phyloP scores from a whole-genome alignment of 2,797 vertebrate species.

The Crenichthys baileyi region DNA sequence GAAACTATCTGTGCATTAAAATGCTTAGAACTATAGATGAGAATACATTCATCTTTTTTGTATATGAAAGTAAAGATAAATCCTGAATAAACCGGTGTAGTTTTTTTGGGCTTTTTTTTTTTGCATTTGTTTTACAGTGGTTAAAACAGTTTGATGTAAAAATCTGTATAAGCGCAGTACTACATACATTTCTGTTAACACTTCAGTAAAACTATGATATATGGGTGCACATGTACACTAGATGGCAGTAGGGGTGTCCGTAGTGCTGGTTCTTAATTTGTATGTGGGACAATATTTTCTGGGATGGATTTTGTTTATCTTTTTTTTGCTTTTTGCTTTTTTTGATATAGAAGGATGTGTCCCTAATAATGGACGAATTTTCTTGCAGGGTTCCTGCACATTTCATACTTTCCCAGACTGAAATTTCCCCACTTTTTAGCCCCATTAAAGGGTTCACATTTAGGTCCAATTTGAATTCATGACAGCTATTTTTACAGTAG shows the following conservation, averaged over 20 bases:
- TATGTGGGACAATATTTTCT: background rate
- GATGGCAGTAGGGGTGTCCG: slow-evolving; percentile 60
- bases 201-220: background rate
- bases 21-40: slow-evolving; percentile 81
- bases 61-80: slow-evolving; percentile 82
- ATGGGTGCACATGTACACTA: slow-evolving; percentile 50
- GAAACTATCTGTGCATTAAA: slow-evolving; percentile 69
- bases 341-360: no score
- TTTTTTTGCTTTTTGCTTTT: background rate
- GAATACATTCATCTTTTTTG: slow-evolving; percentile 79
- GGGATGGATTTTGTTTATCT: background rate
- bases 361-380: background rate
- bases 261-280: slow-evolving; percentile 2
- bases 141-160: background rate
- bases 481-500: background rate
- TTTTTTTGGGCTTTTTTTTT: slow-evolving; percentile 9
- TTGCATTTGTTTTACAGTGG: background rate
- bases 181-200: background rate
- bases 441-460: background rate
- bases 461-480: background rate
- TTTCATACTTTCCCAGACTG: background rate
- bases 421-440: background rate
- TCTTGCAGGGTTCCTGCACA: background rate
- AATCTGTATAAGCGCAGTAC: no score
- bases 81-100: slow-evolving; percentile 69